Conservation (phyloP, 2,888 invertebrate species). For the Hipparchia sbordonii region DNA sequence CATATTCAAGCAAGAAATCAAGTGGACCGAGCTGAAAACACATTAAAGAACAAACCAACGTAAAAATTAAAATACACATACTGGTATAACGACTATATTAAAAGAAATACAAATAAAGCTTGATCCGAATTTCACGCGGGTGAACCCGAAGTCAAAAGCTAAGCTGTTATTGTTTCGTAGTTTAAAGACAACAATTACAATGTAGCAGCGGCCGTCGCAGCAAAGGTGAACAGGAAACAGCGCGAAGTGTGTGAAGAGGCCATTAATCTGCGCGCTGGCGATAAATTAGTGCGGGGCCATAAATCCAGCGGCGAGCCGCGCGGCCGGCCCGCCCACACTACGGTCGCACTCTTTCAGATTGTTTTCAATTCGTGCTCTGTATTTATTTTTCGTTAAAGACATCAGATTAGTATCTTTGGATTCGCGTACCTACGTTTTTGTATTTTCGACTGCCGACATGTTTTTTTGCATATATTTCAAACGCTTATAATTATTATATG, state of each 20-base stretch:
- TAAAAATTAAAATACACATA: too few species aligned
- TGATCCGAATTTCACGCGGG: not conserved
- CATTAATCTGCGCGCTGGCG: slow-evolving; percentile 60
- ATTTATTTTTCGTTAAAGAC: not conserved
- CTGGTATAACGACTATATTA: too few species aligned
- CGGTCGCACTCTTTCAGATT: slow-evolving; percentile 25
- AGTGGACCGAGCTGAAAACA: too few species aligned
- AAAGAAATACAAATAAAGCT: not conserved
- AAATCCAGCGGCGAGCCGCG: slow-evolving; percentile 60
- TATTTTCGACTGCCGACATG: not conserved
- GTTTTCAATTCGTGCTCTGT: slow-evolving; percentile 14
- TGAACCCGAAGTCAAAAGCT: not conserved
- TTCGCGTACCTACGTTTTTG: not conserved
- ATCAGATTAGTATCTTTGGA: not conserved
- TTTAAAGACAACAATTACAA: not conserved
- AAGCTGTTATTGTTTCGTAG: not conserved
- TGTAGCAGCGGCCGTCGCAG: slow-evolving; percentile 1
- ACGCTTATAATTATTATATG: too few species aligned
- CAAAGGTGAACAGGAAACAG: slow-evolving; percentile 25
- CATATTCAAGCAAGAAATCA: too few species aligned
- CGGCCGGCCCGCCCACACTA: slow-evolving; percentile 53
- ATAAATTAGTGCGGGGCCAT: slow-evolving; percentile 69
- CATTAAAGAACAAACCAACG: too few species aligned
- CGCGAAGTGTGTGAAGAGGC: slow-evolving; percentile 52
- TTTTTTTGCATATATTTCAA: too few species aligned